phyloP scores from a whole-genome alignment of 2,797 vertebrate species.

The Paguma larvata region DNA sequence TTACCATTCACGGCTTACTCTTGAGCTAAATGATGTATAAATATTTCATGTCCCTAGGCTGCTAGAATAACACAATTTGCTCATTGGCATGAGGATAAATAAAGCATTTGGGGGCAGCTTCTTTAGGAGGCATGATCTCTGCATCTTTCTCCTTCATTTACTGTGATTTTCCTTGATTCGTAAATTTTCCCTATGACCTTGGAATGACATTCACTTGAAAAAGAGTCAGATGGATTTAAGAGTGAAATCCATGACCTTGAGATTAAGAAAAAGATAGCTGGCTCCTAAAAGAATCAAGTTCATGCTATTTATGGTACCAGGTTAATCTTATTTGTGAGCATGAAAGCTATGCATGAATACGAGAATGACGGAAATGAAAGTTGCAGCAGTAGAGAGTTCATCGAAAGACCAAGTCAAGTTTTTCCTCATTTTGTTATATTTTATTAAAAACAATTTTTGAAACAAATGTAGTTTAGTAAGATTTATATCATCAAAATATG shows the following conservation, averaged over 20 bases:
- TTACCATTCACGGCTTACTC: neutral
- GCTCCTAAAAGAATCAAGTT: neutral
- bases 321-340: neutral
- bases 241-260: neutral
- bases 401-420: neutral
- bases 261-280: neutral
- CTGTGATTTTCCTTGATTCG: neutral
- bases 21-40: neutral
- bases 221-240: neutral
- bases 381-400: neutral
- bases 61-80: neutral
- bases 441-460: neutral
- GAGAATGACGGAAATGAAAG: neutral
- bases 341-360: neutral
- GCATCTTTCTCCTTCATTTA: neutral
- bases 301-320: neutral
- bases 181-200: neutral
- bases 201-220: neutral
- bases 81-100: neutral
- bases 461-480: neutral
- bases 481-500: neutral
- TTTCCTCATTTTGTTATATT: neutral
- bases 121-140: neutral
- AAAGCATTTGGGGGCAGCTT: neutral
- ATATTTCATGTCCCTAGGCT: neutral